A percentile compares a stretch with the other conserved stretches of the same genome.
Conservation (phyloP, 1,140 invertebrate species). For the Sycophila sp. region DNA sequence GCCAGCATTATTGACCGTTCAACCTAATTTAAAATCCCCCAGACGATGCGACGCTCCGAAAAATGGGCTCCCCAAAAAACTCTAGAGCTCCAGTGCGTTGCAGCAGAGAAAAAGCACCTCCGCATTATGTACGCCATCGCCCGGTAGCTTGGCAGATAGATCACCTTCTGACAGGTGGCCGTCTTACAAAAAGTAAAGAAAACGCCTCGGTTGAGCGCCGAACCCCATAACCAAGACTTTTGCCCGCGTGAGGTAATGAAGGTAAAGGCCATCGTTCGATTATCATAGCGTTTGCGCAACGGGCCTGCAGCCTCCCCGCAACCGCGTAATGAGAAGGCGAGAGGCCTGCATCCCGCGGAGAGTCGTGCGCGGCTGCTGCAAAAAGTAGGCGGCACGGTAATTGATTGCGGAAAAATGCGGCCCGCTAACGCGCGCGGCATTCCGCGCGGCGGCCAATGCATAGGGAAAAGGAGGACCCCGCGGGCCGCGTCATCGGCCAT, state of each 20-base stretch:
- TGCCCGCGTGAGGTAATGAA: slow-evolving; percentile 5
- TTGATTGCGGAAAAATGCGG: neutral
- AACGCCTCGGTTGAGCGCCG: too few species aligned
- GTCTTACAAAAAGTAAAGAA: neutral
- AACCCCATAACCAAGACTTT: too few species aligned
- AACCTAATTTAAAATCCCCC: neutral
- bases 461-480: neutral
- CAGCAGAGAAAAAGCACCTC: neutral
- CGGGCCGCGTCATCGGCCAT: neutral
- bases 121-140: neutral
- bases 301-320: neutral
- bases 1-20: neutral
- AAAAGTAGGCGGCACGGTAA: neutral
- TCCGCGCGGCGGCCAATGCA: neutral
- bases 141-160: neutral
- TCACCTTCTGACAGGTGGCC: too few species aligned
- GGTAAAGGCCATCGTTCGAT: slow-evolving; percentile 21
- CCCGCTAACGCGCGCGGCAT: neutral
- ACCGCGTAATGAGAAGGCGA: neutral
- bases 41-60: neutral
- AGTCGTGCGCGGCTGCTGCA: neutral
- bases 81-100: neutral
- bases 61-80: neutral
- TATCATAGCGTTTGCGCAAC: neutral
- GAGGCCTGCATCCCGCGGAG: neutral